These are phyloP conservation scores for Gadus macrocephalus DNA, from an alignment of 2,113 vertebrate genomes.

Conservation along the genomic window DNA sequence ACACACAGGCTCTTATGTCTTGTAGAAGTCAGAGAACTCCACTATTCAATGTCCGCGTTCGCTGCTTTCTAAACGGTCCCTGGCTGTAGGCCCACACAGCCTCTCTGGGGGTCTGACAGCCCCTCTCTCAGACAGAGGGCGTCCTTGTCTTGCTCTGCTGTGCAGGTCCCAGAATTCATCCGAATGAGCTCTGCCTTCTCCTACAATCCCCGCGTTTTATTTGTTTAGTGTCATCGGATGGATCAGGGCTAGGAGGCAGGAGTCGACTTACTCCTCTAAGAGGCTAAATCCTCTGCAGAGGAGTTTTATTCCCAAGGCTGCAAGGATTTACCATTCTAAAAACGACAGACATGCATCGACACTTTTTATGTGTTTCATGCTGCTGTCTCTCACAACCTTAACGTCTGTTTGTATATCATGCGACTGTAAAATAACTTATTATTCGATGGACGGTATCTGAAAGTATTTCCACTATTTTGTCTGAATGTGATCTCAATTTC, in stretches of 20 bases:
- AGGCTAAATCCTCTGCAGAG: slow-evolving; percentile 27
- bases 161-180: slow-evolving; percentile 46
- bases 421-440: no score
- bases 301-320: slow-evolving; percentile 10
- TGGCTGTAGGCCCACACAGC: slow-evolving; percentile 41
- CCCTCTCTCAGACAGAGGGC: slow-evolving; percentile 46
- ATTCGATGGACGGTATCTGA: no score
- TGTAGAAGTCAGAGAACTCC: slow-evolving; percentile 35
- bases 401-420: neutral
- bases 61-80: slow-evolving; percentile 33
- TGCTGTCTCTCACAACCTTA: neutral
- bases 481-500: no score
- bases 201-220: slow-evolving; percentile 54
- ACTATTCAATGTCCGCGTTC: slow-evolving; percentile 46
- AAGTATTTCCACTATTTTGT: no score
- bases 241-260: slow-evolving; percentile 17
- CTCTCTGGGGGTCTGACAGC: slow-evolving; percentile 27
- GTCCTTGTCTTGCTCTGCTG: slow-evolving; percentile 53
- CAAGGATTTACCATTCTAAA: neutral
- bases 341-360: slow-evolving; percentile 14
- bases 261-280: slow-evolving; percentile 17
- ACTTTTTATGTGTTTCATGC: neutral
- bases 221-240: slow-evolving; percentile 30
- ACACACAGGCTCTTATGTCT: neutral
- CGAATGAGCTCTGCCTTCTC: slow-evolving; percentile 39